Base-by-base conservation (phyloP, 2,888 invertebrate species). In the Danaus chrysippus region DNA sequence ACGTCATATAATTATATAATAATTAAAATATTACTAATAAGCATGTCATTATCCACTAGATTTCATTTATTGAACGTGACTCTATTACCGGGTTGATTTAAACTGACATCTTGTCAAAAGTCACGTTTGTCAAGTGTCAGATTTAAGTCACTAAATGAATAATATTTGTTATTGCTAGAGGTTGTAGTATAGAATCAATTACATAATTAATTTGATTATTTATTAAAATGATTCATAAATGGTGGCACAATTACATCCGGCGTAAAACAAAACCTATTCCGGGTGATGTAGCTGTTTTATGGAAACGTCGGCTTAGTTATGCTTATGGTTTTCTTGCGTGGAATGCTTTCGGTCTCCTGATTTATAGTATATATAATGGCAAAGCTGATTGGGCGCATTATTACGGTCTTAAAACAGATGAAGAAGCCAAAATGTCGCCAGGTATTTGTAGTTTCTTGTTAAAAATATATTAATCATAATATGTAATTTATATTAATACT, bases 261-360 rank as follows among this genome's bases (percentile, higher is more conserved):
- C 82, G 79, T 70, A 78, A 84, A 67, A 90, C 87, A 1, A 86
- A 81, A 67, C 89, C 88, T 13, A 90, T 91, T 61, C 83, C 84
- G 15, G 84, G 72, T 64, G 81, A 92, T 12, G 81, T 77, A 42
- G 95, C 95, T 0, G 73, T 82, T 1, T 53, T 87, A 10, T 94
- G 93, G 94, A 94, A 94, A 77, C 83, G 87, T 8, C 89, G 93
- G 19, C 79, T 95, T 0, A 93, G 94, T 67, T 66, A 94, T 64
- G 86, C 81, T 0, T 95, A 95, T 74, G 93, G 92, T 43, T 61
- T 95, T 53, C n/a, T 93, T 10, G 93, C 94, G 12, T 95, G 95
- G 95, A 93, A 95, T 81, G 94, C 94, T 0, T 93, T 95, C 76
- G 95, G 94, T 10, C 72, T 93, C 15, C 92, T 95, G 3, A 69